Evolutionary conservation across 2,888 invertebrate species (phyloP).

Genomic region (Seladonia tumulorum): DNA sequence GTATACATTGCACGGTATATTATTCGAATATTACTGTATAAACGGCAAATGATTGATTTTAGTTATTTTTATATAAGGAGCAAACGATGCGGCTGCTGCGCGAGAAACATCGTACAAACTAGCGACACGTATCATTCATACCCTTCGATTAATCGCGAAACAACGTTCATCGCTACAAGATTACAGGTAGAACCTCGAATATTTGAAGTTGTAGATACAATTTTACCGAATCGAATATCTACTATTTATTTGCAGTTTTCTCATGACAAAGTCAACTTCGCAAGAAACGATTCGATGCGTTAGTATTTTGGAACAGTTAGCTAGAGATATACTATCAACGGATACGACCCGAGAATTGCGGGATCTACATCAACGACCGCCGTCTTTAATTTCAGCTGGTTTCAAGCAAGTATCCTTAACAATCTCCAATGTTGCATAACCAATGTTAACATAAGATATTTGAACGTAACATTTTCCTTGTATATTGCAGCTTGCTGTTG

Average conservation of each 20-base stretch:
- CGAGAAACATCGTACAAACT: constrained; percentile 81
- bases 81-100: constrained; percentile 71
- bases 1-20: constrained; percentile 56
- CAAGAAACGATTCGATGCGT: constrained; percentile 85
- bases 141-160: constrained; percentile 82
- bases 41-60: neutral
- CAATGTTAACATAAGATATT: neutral
- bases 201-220: neutral
- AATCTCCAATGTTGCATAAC: neutral
- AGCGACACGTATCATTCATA: constrained; percentile 78
- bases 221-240: neutral
- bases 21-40: neutral
- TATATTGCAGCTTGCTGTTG: constrained; percentile 86
- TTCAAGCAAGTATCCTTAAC: constrained; percentile 86
- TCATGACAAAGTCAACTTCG: constrained; percentile 85
- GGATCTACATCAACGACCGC: constrained; percentile 85
- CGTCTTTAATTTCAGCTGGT: constrained; percentile 87
- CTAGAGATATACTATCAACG: constrained; percentile 87
- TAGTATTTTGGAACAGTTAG: constrained; percentile 87
- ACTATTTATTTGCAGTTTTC: constrained; percentile 82
- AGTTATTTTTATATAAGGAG: constrained; percentile 62
- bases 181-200: constrained; percentile 80
- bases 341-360: constrained; percentile 85
- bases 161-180: constrained; percentile 82
- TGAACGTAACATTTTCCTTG: constrained; percentile 16